Conservation (phyloP, 2,113 vertebrate species). For the Misgurnus mizolepis region DNA sequence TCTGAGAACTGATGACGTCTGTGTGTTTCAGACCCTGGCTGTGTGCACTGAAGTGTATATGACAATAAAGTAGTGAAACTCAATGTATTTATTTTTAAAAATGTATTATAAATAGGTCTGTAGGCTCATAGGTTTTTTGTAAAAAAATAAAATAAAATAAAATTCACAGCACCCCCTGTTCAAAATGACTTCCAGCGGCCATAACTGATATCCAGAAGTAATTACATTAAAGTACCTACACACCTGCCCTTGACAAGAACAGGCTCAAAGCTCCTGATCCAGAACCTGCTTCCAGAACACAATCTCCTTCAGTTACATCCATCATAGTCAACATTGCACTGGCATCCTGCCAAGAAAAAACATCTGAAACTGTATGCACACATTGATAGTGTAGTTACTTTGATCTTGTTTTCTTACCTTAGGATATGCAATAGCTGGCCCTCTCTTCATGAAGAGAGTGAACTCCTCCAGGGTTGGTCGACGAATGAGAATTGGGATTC, state of each 20-base stretch:
- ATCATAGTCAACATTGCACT: slow-evolving; percentile 78
- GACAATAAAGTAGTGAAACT: no score
- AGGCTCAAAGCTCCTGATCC: slow-evolving; percentile 88
- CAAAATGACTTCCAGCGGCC: no score
- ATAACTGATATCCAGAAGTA: no score
- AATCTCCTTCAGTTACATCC: slow-evolving; percentile 84
- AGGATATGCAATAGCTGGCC: slow-evolving; percentile 82
- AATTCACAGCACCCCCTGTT: no score
- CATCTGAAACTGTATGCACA: neutral
- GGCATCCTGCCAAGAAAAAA: slow-evolving; percentile 70
- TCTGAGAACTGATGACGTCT: no score
- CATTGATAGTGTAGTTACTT: neutral
- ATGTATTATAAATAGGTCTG: no score
- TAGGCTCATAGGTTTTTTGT: no score
- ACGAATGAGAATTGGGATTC: slow-evolving; percentile 70
- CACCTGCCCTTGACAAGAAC: slow-evolving; percentile 92
- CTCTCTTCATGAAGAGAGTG: slow-evolving; percentile 84
- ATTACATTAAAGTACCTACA: slow-evolving; percentile 38
- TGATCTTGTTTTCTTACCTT: slow-evolving; percentile 75
- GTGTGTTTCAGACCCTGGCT: no score
- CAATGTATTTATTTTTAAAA: no score
- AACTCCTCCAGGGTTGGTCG: slow-evolving; percentile 85
- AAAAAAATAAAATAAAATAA: no score
- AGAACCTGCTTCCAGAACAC: slow-evolving; percentile 84
- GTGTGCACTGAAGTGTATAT: no score